Percentiles rank a stretch among this genome's conserved stretches.
These are phyloP conservation scores for Cremastinae sp. DNA, from an alignment of 2,888 invertebrate species.

Conservation along the genomic window DNA sequence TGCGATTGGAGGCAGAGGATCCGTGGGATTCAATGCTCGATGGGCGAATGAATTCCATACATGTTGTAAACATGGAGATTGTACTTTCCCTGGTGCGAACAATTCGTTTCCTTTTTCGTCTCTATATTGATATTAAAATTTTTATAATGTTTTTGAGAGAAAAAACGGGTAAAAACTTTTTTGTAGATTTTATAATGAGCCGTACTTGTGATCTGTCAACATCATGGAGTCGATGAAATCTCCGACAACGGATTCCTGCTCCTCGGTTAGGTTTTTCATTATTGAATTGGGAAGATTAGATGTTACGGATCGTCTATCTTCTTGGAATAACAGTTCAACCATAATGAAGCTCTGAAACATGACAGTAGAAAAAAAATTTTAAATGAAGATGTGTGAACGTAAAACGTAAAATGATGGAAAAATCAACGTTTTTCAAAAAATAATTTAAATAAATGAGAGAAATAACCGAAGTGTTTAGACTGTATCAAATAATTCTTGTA, in stretches of 20 bases:
- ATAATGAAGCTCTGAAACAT: constrained; percentile 60
- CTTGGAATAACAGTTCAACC: constrained; percentile 58
- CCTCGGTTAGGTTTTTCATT: constrained; percentile 41
- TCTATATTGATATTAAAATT: no score
- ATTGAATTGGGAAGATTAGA: constrained; percentile 47
- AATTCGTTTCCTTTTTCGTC: constrained; percentile 35
- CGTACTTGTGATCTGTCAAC: no score
- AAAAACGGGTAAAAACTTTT: no score
- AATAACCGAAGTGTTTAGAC: background rate
- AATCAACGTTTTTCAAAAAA: no score
- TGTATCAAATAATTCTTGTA: no score
- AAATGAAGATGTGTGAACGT: background rate
- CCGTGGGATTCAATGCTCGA: constrained; percentile 69
- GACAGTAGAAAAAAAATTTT: no score
- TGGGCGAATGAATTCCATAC: constrained; percentile 67
- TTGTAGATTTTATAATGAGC: no score
- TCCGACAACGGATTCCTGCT: constrained; percentile 48
- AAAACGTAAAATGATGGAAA: background rate
- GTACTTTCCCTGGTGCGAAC: constrained; percentile 65
- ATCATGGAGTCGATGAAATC: constrained; percentile 62
- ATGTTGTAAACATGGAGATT: constrained; percentile 67
- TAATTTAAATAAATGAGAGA: background rate
- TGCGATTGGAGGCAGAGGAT: constrained; percentile 65
- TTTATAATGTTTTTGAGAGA: no score
- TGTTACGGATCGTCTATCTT: constrained; percentile 56